phyloP scores from a whole-genome alignment of 2,888 invertebrate species.

The Petrolisthes manimaculis region DNA sequence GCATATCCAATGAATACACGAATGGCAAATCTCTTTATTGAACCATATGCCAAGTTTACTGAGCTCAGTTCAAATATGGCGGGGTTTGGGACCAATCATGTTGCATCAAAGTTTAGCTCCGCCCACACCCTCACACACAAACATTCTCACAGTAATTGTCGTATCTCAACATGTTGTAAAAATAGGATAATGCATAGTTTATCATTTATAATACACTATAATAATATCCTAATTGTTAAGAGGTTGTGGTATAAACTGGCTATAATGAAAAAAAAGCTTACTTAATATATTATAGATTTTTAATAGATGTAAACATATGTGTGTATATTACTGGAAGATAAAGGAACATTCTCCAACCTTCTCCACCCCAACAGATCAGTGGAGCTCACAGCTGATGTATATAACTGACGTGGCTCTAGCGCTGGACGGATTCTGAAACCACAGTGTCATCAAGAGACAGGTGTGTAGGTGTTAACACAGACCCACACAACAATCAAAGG shows the following conservation, averaged over 20 bases:
- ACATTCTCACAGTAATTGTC: background rate
- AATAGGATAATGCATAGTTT: no score
- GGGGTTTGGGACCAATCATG: background rate
- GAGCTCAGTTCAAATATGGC: no score
- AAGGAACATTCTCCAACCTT: slow-evolving; percentile 58
- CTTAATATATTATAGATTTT: no score
- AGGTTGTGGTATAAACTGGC: no score
- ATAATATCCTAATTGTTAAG: no score
- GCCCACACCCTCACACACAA: slow-evolving; percentile 34
- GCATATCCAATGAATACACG: no score
- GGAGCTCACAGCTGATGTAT: background rate
- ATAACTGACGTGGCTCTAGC: background rate
- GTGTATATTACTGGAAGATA: slow-evolving; percentile 35
- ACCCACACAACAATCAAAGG: no score
- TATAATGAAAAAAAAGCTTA: no score
- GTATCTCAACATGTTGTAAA: background rate
- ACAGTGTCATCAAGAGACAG: background rate
- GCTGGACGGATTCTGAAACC: background rate
- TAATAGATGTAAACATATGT: background rate
- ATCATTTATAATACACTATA: no score
- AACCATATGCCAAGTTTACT: no score
- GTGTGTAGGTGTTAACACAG: background rate
- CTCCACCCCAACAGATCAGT: slow-evolving; percentile 24
- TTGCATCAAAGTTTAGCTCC: slow-evolving; percentile 10
- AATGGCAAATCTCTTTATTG: no score